Evolutionary conservation across 35 echinoderm and acorn worm species (phyloP).

Genomic region (Holothuria glaberrima): DNA sequence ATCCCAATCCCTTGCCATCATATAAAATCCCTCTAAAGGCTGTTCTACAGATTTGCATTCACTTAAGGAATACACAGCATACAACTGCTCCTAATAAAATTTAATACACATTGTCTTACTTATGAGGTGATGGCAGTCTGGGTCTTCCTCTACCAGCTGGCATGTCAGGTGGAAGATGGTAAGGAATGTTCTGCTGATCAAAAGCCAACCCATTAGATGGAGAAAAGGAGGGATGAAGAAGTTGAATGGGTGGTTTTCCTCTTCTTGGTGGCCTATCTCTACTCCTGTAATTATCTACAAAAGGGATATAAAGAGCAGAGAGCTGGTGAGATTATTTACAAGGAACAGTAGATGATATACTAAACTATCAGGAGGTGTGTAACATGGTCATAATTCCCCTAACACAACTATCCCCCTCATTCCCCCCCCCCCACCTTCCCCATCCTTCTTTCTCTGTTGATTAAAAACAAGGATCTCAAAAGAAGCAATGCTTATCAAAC

Average conservation of each 20-base stretch:
- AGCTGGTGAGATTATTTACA: not conserved
- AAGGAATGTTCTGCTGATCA: conserved; percentile 66
- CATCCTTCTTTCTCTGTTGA: too few species aligned
- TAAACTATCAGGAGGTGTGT: too few species aligned
- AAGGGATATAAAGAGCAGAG: not conserved
- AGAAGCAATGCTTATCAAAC: too few species aligned
- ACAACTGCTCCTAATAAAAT: too few species aligned
- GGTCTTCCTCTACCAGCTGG: conserved; percentile 35
- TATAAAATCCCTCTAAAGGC: too few species aligned
- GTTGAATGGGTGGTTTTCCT: conserved; percentile 3
- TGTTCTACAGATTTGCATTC: too few species aligned
- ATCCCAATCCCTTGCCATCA: too few species aligned
- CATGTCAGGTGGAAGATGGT: conserved; percentile 23
- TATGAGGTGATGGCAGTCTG: conserved; percentile 53
- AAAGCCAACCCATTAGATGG: conserved; percentile 37
- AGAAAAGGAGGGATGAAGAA: conserved; percentile 21
- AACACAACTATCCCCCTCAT: too few species aligned
- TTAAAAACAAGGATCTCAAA: too few species aligned
- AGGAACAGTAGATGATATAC: not conserved
- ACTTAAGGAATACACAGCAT: too few species aligned
- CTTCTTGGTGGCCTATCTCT: conserved; percentile 35
- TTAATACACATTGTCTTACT: conserved; percentile 26
- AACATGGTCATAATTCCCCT: too few species aligned
- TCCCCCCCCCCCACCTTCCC: too few species aligned
- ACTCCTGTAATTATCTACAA: not conserved